Base-by-base conservation (phyloP, 1,140 invertebrate species). In the Zaprionus ghesquierei region DNA sequence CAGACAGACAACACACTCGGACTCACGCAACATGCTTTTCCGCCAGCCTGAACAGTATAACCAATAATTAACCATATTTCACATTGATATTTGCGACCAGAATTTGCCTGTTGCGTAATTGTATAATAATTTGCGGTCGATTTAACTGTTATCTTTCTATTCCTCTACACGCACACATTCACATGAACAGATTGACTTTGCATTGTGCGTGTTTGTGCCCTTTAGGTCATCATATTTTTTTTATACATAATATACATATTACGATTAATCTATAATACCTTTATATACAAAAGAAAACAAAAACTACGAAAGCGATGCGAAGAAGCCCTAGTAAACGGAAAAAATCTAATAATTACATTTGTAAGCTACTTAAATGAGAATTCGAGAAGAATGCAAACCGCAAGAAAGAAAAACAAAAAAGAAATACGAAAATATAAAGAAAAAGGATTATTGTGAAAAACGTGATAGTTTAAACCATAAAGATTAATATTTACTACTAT, bases 381-480 rank as follows among this genome's bases (percentile, higher is more conserved):
- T 73, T 54, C 78, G 65, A 81, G 61, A 85, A 35, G 23, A 12
- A 46, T 27, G 56, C 15, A 66, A 55, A 65, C n/a, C n/a, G 25
- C 22, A 59, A 51, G 51, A 25, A 79, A 68, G 69, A 56, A 77
- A 81, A 66, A 62, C 35, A 79, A 72, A 69, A 18, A 51, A 69
- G 35, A 59, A 25, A 56, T 56, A 63, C 51, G 29, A 41, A 49
- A 58, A 69, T 58, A 82, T 61, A 49, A 56, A 58, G 60, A 82
- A 76, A 74, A 86, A 82, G 62, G 79, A 89, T 89, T 74, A 82
- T 79, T 89, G 84, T 89, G 84, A 87, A 89, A 89, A 87, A 79
- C 84, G 84, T 87, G 84, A 87, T 87, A 87, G 84, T 89, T 89
- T 87, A 87, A 87, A 87, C 84, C 84, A 84, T 87, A 87, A 89